phyloP scores from a whole-genome alignment of 1,140 invertebrate genomes.

The Calliphora vicina region DNA sequence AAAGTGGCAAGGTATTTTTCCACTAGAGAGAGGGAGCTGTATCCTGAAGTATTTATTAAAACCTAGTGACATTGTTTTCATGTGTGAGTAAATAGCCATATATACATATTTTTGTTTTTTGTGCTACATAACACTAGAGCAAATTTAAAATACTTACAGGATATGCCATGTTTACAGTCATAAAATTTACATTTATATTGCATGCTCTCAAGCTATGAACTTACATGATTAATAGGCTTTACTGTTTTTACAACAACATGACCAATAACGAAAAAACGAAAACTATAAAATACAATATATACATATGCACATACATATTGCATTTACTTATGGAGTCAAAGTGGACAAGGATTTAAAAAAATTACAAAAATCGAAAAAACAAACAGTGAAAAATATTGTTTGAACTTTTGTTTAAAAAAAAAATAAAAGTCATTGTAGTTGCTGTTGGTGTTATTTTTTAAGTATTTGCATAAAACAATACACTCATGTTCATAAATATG shows the following conservation, averaged over 20 bases:
- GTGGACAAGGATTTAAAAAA: background rate
- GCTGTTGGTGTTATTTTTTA: background rate
- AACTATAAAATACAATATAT: background rate
- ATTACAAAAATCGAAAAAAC: background rate
- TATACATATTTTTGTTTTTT: background rate
- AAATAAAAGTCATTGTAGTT: background rate
- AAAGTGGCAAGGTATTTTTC: too few relatives aligned
- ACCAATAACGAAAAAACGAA: background rate
- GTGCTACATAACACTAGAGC: background rate
- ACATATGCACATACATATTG: background rate
- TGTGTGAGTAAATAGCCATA: too few relatives aligned
- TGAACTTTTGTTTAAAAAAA: background rate
- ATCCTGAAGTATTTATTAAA: background rate
- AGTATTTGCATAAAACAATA: background rate
- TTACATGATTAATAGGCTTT: constrained; percentile 31
- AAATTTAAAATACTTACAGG: constrained; percentile 21
- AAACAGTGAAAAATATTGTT: background rate
- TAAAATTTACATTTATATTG: constrained; percentile 33
- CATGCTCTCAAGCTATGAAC: constrained; percentile 27
- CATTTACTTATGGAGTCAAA: background rate
- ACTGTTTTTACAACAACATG: constrained; percentile 1
- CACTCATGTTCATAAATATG: background rate
- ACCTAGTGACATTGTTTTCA: background rate
- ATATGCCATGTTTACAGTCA: constrained; percentile 23
- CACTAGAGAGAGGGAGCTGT: background rate